Percentiles rank a stretch among this genome's conserved stretches.
Evolutionary conservation across 2,113 vertebrate genomes (phyloP).

Genomic region (Sclerurus mexicanus): DNA sequence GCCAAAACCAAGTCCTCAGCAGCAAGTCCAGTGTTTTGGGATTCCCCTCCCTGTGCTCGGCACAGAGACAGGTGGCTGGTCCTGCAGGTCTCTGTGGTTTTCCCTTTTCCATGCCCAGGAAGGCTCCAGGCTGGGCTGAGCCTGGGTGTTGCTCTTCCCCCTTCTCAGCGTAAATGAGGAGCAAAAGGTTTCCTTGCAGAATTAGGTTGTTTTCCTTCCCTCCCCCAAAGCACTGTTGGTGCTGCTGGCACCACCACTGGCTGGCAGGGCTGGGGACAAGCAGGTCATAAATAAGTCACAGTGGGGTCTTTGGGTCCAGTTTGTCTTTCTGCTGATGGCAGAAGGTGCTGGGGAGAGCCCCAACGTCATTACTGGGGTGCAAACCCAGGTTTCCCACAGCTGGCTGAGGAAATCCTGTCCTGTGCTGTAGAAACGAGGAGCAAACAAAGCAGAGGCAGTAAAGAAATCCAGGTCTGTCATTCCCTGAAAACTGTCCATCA

Average conservation of each 20-base stretch:
- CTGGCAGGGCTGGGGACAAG: background rate
- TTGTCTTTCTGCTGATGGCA: background rate
- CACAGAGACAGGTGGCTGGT: background rate
- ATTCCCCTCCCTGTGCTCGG: background rate
- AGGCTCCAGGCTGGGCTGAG: background rate
- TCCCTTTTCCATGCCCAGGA: background rate
- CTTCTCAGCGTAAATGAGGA: background rate
- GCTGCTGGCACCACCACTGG: background rate
- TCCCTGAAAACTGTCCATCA: background rate
- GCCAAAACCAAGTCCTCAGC: background rate
- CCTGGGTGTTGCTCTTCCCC: background rate
- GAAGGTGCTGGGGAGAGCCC: background rate
- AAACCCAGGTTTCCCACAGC: background rate
- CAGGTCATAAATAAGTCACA: background rate
- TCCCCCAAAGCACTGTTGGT: rapidly evolving
- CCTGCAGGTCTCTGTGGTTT: background rate
- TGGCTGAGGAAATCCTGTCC: background rate
- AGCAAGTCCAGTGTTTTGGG: background rate
- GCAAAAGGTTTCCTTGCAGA: background rate
- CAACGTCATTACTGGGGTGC: rapidly evolving
- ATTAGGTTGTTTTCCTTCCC: background rate
- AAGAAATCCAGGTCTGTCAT: background rate
- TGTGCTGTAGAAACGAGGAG: background rate
- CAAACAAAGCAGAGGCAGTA: background rate
- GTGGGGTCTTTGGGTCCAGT: background rate